Base-by-base conservation (phyloP, 2,113 vertebrate species). In the Pandion haliaetus region DNA sequence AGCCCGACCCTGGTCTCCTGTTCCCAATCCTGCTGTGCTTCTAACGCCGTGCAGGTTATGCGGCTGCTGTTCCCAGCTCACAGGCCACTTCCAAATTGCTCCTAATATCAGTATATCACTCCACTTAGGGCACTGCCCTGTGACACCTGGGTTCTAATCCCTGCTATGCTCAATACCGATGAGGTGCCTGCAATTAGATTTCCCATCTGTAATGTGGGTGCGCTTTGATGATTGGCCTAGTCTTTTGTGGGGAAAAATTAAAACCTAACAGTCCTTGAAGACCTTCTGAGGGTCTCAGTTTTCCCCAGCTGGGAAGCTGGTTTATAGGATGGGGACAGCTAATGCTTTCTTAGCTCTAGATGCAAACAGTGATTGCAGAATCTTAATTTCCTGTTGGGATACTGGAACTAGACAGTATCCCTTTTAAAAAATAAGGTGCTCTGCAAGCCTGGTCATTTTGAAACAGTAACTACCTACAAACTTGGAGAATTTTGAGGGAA, bases 21-120 rank as follows among this genome's bases (percentile, higher is more conserved):
- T 72, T 92, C 47, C 44, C 54, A 66, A 7, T 34, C 19, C 16
- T 72, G 16, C 17, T 76, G 76, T 4, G 1, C 36, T 83, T 73
- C 59, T 78, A 44, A 52, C 6, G 18, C 16, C 0, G 0, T 17
- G n/a, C n/a, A n/a, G n/a, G n/a, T n/a, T 78, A 11, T 1, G 2
- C 15, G 74, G 50, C 32, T 59, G n/a, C 74, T 82, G 23, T 76
- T 82, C 42, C n/a, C 34, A 59, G 57, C 82, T 82, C 61, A 29
- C 0, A 2, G 55, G 14, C 21, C 28, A 19, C 44, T 78, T 93
- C 42, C 21, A 50, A 59, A 79, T 52, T 85, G 26, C 47, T 87
- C n/a, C 29, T 44, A 34, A 26, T 38, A 25, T 11, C 57, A 38
- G 9, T 59, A 31, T 47, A 6, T 49, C 12, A 8, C 42, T 85